Evolutionary conservation across 92 coral and sea anemone species (phyloP).

Genomic region (Porites rus): DNA sequence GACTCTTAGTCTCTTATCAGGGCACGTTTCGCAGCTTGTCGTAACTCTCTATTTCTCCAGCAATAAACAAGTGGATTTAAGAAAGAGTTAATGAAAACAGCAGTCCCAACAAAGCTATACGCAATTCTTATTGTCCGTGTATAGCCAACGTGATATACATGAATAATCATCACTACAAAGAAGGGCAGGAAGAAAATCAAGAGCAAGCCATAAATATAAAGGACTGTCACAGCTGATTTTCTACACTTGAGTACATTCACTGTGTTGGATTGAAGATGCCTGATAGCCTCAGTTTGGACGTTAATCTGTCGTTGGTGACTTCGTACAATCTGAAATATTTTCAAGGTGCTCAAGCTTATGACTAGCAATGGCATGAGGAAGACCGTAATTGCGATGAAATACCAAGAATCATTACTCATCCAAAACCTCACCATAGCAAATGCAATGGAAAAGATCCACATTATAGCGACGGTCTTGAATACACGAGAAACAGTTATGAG

Average conservation of each 20-base stretch:
- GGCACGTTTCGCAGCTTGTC: too few species aligned
- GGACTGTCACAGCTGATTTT: conserved; percentile 32
- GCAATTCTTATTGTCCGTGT: conserved; percentile 19
- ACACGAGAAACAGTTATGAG: conserved; percentile 35
- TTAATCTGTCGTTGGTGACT: conserved; percentile 29
- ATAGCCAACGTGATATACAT: conserved; percentile 18
- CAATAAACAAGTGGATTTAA: too few species aligned
- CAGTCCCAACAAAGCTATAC: conserved; percentile 33
- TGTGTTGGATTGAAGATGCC: neutral
- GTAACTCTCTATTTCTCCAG: too few species aligned
- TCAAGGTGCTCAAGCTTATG: neutral
- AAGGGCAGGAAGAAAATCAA: conserved; percentile 34
- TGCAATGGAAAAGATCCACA: conserved; percentile 28
- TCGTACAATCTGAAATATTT: conserved; percentile 37
- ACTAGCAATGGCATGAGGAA: too few species aligned
- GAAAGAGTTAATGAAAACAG: conserved; percentile 33
- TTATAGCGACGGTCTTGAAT: neutral
- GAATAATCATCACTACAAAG: neutral
- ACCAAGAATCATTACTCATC: neutral
- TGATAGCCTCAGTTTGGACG: neutral
- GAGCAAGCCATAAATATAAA: conserved; percentile 21
- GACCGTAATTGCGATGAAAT: too few species aligned
- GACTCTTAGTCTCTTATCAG: too few species aligned
- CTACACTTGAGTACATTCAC: conserved; percentile 2
- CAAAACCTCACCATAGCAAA: conserved; percentile 6